Conservation (phyloP, 2,797 vertebrate species). For the Trematomus bernacchii region DNA sequence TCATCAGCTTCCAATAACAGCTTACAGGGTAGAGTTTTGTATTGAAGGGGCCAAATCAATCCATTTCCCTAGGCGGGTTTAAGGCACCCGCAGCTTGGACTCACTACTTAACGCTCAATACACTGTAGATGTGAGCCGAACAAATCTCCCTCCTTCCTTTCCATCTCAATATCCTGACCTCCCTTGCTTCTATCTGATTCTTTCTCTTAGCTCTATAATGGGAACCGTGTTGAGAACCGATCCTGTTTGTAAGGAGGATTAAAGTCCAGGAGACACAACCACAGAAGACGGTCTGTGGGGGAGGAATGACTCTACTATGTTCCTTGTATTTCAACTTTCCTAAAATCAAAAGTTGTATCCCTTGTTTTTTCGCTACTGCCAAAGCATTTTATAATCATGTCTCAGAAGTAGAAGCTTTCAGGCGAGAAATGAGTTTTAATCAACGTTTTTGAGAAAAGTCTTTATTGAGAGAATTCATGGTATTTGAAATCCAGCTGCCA, state of each 20-base stretch:
- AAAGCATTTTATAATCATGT: not conserved
- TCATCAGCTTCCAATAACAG: not conserved
- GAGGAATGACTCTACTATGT: not conserved
- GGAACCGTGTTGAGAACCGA: not conserved
- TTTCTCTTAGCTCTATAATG: not conserved
- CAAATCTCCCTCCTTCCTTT: not conserved
- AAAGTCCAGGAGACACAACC: not conserved
- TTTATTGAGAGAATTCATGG: slow-evolving; percentile 31
- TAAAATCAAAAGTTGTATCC: not conserved
- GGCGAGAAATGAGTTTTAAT: slow-evolving; percentile 14
- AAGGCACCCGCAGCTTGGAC: slow-evolving; percentile 11
- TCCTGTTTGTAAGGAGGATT: not conserved
- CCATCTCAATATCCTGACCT: not conserved
- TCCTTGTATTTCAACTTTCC: not conserved
- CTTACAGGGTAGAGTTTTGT: slow-evolving; percentile 11
- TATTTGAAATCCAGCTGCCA: slow-evolving; percentile 15
- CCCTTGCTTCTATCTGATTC: not conserved
- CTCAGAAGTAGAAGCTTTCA: not conserved
- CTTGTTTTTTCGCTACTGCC: not conserved
- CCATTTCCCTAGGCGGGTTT: not conserved
- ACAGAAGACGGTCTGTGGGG: not conserved
- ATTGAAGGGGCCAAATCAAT: slow-evolving; percentile 16
- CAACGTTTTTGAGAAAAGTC: slow-evolving; percentile 3
- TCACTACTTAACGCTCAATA: slow-evolving; percentile 17
- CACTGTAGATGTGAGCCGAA: not conserved